phyloP scores from a whole-genome alignment of 2,888 invertebrate genomes.

The Selenia dentaria region DNA sequence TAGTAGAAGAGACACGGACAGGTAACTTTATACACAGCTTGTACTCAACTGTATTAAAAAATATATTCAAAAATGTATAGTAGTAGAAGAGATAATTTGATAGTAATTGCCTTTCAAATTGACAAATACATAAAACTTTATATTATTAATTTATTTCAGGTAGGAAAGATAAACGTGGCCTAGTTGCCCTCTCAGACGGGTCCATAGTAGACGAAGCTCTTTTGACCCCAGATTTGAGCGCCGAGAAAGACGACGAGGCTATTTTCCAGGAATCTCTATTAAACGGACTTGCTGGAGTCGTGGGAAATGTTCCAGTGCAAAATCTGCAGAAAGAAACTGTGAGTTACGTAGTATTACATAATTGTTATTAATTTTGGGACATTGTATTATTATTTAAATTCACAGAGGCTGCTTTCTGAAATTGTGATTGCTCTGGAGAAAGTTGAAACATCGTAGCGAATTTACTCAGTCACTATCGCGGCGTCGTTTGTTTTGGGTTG shows the following conservation, averaged over 20 bases:
- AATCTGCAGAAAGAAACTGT: slow-evolving; percentile 86
- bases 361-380: too few relatives aligned
- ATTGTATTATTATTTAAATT: too few relatives aligned
- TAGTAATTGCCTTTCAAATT: too few relatives aligned
- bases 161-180: slow-evolving; percentile 86
- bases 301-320: slow-evolving; percentile 85
- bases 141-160: slow-evolving; percentile 52
- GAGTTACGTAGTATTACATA: slow-evolving; percentile 37
- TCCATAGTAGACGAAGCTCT: slow-evolving; percentile 87
- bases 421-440: too few relatives aligned
- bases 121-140: too few relatives aligned
- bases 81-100: too few relatives aligned
- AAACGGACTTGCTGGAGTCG: slow-evolving; percentile 88
- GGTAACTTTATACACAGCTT: slow-evolving; percentile 51
- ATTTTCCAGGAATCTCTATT: slow-evolving; percentile 82
- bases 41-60: too few relatives aligned
- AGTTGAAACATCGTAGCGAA: too few relatives aligned
- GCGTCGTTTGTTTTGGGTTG: too few relatives aligned
- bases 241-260: slow-evolving; percentile 61
- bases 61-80: too few relatives aligned
- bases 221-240: slow-evolving; percentile 64
- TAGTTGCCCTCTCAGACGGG: slow-evolving; percentile 87
- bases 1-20: slow-evolving; percentile 50
- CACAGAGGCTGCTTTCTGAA: too few relatives aligned
- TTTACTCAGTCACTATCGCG: too few relatives aligned